phyloP scores from a whole-genome alignment of 2,888 invertebrate species.

The Calliphora vomitoria region DNA sequence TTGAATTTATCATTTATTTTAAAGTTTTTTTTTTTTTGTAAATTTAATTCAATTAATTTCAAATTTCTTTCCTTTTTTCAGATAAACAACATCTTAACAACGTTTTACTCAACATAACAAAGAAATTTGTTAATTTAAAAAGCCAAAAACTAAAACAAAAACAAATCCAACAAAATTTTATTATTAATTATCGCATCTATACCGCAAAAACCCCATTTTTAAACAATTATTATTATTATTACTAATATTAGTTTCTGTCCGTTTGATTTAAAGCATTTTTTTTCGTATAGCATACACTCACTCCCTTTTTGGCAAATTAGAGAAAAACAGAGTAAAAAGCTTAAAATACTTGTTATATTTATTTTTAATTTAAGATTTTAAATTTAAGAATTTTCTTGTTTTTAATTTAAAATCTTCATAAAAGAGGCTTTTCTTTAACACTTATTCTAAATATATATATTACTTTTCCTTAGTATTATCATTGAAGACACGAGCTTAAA shows the following conservation, averaged over 20 bases:
- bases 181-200: constrained; percentile 35
- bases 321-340: background rate
- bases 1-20: too few species aligned
- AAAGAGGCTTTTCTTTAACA: constrained; percentile 25
- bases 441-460: background rate
- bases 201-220: constrained; percentile 1
- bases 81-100: constrained; percentile 77
- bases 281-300: background rate
- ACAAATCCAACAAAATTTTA: constrained; percentile 62
- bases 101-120: constrained; percentile 81
- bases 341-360: constrained; percentile 13
- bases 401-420: background rate
- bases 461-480: constrained; percentile 47
- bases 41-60: too few species aligned
- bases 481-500: constrained; percentile 16
- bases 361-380: background rate
- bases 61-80: constrained; percentile 70
- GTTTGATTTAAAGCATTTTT: constrained; percentile 28
- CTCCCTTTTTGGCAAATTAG: background rate
- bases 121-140: constrained; percentile 79
- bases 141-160: constrained; percentile 75
- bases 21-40: too few species aligned
- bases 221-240: background rate
- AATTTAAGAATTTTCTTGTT: background rate
- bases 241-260: constrained; percentile 12